Conservation (phyloP, 2,113 vertebrate genomes). For the Collichthys lucidus region DNA sequence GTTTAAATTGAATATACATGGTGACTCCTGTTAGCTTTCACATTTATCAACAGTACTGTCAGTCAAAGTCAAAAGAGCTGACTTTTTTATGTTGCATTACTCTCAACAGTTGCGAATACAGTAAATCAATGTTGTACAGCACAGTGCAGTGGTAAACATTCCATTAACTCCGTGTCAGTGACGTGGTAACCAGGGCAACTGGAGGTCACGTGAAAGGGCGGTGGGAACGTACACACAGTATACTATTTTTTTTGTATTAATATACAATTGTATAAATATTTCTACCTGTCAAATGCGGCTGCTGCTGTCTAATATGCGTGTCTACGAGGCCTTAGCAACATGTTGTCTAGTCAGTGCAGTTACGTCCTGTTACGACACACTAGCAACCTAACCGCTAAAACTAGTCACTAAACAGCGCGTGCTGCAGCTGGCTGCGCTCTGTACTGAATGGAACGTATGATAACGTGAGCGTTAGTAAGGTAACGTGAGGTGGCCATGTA, state of each 20-base stretch:
- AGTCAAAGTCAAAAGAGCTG: not conserved
- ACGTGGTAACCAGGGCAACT: not conserved
- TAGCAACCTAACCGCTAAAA: not conserved
- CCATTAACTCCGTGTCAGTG: not conserved
- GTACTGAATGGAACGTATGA: not conserved
- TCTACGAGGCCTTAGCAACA: not conserved
- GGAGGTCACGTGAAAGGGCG: not conserved
- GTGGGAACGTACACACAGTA: not conserved
- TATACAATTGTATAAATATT: no score
- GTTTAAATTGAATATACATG: not conserved
- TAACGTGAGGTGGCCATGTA: not conserved
- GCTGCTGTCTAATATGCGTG: no score
- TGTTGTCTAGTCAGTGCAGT: not conserved
- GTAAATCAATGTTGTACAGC: not conserved
- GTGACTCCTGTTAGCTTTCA: not conserved
- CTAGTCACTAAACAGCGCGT: no score
- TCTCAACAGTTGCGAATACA: not conserved
- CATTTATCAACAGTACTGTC: not conserved
- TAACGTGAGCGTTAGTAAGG: no score
- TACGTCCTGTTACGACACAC: not conserved
- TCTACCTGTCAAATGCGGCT: not conserved
- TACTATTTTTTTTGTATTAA: not conserved
- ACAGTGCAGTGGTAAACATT: not conserved
- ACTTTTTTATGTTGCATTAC: not conserved
- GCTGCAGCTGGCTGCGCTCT: constrained; percentile 15